Base-by-base conservation (phyloP, 2,797 vertebrate genomes). In the Pagetopsis macropterus region DNA sequence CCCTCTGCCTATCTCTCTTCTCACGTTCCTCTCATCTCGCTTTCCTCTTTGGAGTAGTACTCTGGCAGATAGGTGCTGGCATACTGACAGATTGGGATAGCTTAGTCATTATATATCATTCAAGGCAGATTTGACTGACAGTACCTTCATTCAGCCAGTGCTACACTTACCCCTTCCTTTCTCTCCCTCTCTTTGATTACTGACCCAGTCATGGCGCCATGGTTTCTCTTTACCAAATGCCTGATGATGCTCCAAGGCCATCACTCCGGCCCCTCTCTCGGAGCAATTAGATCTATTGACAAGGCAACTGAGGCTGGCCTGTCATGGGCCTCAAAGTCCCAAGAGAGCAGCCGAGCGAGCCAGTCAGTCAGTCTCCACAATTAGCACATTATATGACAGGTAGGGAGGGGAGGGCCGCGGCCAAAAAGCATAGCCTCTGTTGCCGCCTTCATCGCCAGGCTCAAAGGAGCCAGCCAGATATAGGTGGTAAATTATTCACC, bases 261-360 rank as follows among this genome's bases (percentile, higher is more conserved):
- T 92, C 89, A 88, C 88, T 94, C 93, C 90, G 88, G 91, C 90
- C 84, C 65, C 83, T 89, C 85, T 86, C 85, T 77, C 79, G 11
- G 90, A 93, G 93, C 95, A 96, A 96, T 96, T 95, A 96, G 93
- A 94, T 84, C 87, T 90, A 93, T 94, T 93, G 94, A 94, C 81
- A 88, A 93, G 89, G 86, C 76, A 75, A 83, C 87, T 88, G 85
- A 78, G 88, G 82, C 86, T 65, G 71, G 68, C 76, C 80, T 85
- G 87, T 89, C 87, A 89, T 61, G 80, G 86, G 84, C 72, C 76
- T 87, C 74, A 75, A 48, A 63, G 75, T 84, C 89, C 82, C 77
- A 3, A 44, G 80, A 84, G 88, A 80, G 73, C 51, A 41, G 80
- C 76, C 58, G 58, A 69, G 75, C 77, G 78, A 83, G 85, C 83